Evolutionary conservation across 2,797 vertebrate genomes (phyloP), one percentile per base, ranked within the genome.

Genomic region (Morelia viridis): DNA sequence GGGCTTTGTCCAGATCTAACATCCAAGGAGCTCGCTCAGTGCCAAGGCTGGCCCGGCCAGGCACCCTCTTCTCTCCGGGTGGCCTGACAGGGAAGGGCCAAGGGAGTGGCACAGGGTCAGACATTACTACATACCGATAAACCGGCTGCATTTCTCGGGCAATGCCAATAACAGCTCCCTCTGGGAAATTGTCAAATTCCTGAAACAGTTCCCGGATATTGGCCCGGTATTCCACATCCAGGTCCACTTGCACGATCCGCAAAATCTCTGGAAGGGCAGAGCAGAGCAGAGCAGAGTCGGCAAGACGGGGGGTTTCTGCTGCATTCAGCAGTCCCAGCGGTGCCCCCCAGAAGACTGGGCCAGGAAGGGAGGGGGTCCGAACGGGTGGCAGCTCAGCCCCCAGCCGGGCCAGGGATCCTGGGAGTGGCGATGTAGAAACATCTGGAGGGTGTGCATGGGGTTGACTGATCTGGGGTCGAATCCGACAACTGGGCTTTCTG

Each of bases 121-220:
- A n/a, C 8, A 0, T 31, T 19, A 41, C 41, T 0, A 24, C 85
- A n/a, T 97, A 99, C 99, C 99, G 99, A 98, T 99, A 99, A 24
- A 99, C 99, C 0, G 99, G 99, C 94, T 99, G 99, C 99, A 99
- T 99, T 97, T 99, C 99, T 91, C 97, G 97, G 62, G 98, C 96
- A 86, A 99, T 99, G 92, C 99, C 99, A 3, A 99, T 98, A 57
- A 99, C 97, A 0, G 98, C 98, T 90, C 97, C 98, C 0, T 98
- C 96, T 0, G 97, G 97, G 96, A 99, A 99, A 83, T 65, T 98
- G 91, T 98, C 96, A 89, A 99, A 99, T 95, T 99, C 98, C 94
- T 98, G 97, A 95, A 99, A 99, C 87, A 99, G 97, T 93, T 99
- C 98, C 94, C 97, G 97, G 97, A 99, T 98, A 97, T 99, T 99